Conservation (phyloP, 2,797 vertebrate species). For the Diceros bicornis region DNA sequence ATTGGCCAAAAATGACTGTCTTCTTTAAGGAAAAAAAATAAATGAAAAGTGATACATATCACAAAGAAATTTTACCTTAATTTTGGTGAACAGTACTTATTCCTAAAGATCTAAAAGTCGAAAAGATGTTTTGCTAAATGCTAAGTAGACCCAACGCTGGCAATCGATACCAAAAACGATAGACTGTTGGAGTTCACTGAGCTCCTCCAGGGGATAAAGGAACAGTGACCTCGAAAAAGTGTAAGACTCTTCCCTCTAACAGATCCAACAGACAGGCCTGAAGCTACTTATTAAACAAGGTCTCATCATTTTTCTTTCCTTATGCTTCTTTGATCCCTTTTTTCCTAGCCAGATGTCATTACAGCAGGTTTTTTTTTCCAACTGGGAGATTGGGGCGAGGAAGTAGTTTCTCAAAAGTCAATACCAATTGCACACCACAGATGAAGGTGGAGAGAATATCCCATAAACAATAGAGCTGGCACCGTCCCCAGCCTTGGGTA, state of each 20-base stretch:
- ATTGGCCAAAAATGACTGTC: background rate
- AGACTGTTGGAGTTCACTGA: background rate
- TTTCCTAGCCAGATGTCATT: constrained; percentile 75
- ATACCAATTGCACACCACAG: constrained; percentile 64
- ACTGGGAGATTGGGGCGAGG: constrained; percentile 68
- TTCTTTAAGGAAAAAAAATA: constrained; percentile 2
- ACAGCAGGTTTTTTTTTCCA: constrained; percentile 63
- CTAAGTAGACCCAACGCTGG: background rate
- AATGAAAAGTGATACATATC: background rate
- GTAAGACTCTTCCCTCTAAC: background rate
- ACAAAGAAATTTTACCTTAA: background rate
- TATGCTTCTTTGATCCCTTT: constrained; percentile 46
- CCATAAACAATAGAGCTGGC: constrained; percentile 85
- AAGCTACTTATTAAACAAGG: constrained; percentile 33
- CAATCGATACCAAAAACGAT: background rate
- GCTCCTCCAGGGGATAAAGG: background rate
- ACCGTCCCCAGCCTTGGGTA: constrained; percentile 73
- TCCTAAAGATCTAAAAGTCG: background rate
- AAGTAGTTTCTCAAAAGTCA: constrained; percentile 81
- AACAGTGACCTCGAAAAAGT: background rate
- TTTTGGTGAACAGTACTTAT: constrained; percentile 19
- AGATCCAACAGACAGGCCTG: background rate
- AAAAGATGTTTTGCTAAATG: background rate
- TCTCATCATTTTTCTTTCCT: constrained; percentile 60
- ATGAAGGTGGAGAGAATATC: constrained; percentile 80